Percentiles rank a stretch among this genome's conserved stretches.
Conservation (phyloP, 2,888 invertebrate genomes). For the Ptychoptera contaminata region DNA sequence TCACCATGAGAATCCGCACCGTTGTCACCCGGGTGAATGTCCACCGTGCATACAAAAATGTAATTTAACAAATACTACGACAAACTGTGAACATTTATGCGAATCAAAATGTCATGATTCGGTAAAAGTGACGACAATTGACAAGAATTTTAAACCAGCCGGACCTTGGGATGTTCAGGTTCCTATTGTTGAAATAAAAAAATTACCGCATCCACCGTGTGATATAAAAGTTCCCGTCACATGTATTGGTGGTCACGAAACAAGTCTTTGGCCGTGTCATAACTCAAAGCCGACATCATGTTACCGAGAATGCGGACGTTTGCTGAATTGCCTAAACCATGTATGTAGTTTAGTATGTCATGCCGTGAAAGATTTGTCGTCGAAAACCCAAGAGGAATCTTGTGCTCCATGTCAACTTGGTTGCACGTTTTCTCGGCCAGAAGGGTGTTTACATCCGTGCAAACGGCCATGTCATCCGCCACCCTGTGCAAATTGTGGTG, state of each 20-base stretch:
- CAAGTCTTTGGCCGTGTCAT: constrained; percentile 49
- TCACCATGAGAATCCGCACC: constrained; percentile 67
- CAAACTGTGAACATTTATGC: constrained; percentile 43
- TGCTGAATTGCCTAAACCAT: constrained; percentile 65
- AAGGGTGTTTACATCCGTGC: constrained; percentile 63
- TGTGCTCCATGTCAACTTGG: constrained; percentile 42
- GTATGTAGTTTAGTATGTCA: constrained; percentile 60
- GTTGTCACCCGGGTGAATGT: constrained; percentile 71
- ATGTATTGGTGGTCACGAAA: constrained; percentile 60
- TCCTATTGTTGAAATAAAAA: constrained; percentile 34
- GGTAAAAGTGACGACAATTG: constrained; percentile 45
- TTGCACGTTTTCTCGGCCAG: constrained; percentile 47
- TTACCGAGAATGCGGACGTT: constrained; percentile 56
- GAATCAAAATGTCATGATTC: constrained; percentile 58
- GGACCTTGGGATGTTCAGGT: constrained; percentile 49
- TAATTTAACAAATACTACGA: constrained; percentile 30
- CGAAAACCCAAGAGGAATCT: constrained; percentile 30
- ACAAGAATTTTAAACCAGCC: constrained; percentile 37
- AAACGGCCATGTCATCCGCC: constrained; percentile 53
- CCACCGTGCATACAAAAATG: constrained; percentile 70
- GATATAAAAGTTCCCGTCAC: constrained; percentile 49
- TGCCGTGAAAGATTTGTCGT: constrained; percentile 33
- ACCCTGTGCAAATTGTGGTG: constrained; percentile 58
- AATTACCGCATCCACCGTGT: constrained; percentile 56
- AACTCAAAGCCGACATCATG: constrained; percentile 59